These are phyloP conservation scores for Marmota monax DNA, from an alignment of 2,113 vertebrate genomes.

Conservation along the genomic window DNA sequence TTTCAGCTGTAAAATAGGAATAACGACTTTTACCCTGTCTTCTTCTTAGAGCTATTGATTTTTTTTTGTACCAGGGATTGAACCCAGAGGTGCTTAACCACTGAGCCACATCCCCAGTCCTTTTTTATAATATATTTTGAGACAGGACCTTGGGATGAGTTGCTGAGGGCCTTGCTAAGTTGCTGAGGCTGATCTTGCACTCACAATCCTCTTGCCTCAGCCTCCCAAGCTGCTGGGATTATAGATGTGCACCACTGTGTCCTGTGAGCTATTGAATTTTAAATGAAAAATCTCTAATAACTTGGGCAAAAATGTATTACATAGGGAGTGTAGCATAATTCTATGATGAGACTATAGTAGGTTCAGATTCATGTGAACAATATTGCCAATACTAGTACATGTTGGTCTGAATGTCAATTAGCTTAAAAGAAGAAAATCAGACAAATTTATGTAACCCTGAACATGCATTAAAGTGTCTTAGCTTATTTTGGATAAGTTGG, in stretches of 20 bases:
- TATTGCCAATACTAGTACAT: not conserved
- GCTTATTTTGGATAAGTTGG: constrained; percentile 50
- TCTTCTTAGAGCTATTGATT: constrained; percentile 44
- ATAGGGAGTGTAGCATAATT: constrained; percentile 1
- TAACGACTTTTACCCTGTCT: not conserved
- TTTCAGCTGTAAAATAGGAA: constrained; percentile 47
- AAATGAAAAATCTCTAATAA: constrained; percentile 49
- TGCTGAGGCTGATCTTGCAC: too few species aligned
- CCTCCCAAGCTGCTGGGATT: too few species aligned
- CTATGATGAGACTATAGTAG: constrained; percentile 12
- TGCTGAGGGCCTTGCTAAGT: too few species aligned
- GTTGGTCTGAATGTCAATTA: constrained; percentile 6
- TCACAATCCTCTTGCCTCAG: too few species aligned
- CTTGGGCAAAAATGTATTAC: constrained; percentile 30
- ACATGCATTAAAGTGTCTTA: constrained; percentile 28
- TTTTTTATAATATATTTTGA: too few species aligned
- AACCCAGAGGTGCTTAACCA: too few species aligned
- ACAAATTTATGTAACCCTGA: constrained; percentile 23
- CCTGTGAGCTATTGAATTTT: constrained; percentile 15
- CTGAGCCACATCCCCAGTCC: too few species aligned
- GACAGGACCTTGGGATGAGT: too few species aligned
- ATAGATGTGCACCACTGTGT: too few species aligned
- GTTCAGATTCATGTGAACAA: constrained; percentile 43
- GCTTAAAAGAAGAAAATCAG: constrained; percentile 45
- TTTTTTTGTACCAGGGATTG: not conserved